phyloP scores from a whole-genome alignment of 1,140 invertebrate species.

The Popillia japonica region DNA sequence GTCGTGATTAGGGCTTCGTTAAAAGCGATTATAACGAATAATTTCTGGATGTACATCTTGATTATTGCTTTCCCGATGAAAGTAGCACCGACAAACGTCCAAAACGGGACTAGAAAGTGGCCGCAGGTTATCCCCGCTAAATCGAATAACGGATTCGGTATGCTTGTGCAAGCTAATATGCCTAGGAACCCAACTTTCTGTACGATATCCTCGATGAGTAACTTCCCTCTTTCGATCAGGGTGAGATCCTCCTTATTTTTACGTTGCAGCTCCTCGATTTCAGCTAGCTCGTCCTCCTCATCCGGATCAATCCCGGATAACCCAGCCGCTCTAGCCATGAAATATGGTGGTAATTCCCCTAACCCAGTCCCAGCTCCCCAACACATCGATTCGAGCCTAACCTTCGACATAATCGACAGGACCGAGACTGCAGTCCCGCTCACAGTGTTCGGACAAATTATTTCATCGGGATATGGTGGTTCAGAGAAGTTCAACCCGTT shows the following conservation, averaged over 20 bases:
- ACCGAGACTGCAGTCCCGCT: conserved; percentile 70
- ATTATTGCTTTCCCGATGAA: conserved; percentile 97
- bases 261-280: conserved; percentile 77
- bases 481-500: conserved; percentile 92
- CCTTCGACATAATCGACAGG: conserved; percentile 95
- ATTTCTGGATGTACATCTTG: conserved; percentile 99
- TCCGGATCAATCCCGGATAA: conserved; percentile 77
- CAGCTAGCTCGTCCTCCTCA: conserved; percentile 81
- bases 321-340: conserved; percentile 94
- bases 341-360: conserved; percentile 95
- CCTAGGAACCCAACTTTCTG: conserved; percentile 96
- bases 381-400: conserved; percentile 95
- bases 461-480: conserved; percentile 88
- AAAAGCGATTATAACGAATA: conserved; percentile 98
- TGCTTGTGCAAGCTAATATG: conserved; percentile 96
- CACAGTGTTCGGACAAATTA: conserved; percentile 76
- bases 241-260: conserved; percentile 69
- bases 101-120: conserved; percentile 98
- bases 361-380: conserved; percentile 98
- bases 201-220: conserved; percentile 91
- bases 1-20: conserved; percentile 89
- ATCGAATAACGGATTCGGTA: conserved; percentile 99
- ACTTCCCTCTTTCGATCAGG: conserved; percentile 80
- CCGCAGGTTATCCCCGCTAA: conserved; percentile 98
- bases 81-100: conserved; percentile 99